Percentiles rank a stretch among this genome's conserved stretches.
These are phyloP conservation scores for Pristionchus entomophagus DNA, from an alignment of 2,888 invertebrate species.

Conservation along the genomic window DNA sequence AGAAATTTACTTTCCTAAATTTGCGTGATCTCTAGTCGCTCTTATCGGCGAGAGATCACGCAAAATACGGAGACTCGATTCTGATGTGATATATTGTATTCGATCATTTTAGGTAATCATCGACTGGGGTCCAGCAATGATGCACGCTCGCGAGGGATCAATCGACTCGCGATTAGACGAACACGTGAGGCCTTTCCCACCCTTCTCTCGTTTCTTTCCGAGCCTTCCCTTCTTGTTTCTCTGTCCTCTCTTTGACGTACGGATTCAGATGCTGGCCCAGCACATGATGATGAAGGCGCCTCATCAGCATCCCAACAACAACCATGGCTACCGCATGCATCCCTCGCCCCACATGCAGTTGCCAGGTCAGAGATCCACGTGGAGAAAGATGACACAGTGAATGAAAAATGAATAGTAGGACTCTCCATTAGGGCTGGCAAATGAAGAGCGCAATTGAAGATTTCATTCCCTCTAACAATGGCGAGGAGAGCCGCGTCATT, in stretches of 20 bases:
- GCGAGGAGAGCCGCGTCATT: no score
- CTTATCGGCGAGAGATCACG: no score
- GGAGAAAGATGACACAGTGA: not conserved
- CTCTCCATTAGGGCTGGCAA: no score
- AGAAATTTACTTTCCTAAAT: no score
- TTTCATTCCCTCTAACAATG: no score
- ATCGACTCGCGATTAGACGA: conserved; percentile 69
- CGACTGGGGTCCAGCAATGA: conserved; percentile 76
- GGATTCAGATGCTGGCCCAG: conserved; percentile 40
- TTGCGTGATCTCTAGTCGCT: no score
- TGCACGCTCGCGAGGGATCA: conserved; percentile 69
- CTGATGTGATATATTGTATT: no score
- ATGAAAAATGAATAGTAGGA: not conserved
- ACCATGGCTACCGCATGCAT: conserved; percentile 11
- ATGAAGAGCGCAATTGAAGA: no score
- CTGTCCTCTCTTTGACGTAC: not conserved
- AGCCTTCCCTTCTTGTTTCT: not conserved
- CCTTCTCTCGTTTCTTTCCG: not conserved
- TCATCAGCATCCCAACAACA: conserved; percentile 31
- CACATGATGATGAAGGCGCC: conserved; percentile 47
- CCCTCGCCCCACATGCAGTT: not conserved
- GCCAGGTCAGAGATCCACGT: conserved; percentile 16
- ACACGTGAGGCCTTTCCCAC: conserved; percentile 56
- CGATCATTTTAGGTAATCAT: conserved; percentile 72
- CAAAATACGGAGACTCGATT: no score